Evolutionary conservation across 2,888 invertebrate genomes (phyloP).

Genomic region (Pomacea canaliculata): DNA sequence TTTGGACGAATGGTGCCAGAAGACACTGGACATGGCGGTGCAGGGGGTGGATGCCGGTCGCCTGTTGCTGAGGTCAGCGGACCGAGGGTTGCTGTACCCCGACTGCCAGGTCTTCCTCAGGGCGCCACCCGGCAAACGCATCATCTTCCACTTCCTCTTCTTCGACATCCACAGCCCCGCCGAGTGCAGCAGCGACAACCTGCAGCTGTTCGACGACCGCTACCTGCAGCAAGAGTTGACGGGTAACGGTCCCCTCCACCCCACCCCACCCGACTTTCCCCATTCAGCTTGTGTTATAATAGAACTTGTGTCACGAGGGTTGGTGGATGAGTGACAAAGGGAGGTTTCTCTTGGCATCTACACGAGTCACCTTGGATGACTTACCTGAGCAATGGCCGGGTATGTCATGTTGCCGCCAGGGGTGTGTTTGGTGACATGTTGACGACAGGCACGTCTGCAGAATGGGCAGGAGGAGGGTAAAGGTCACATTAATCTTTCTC

Average conservation of each 20-base stretch:
- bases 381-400: too few relatives aligned
- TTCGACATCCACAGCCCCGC: slow-evolving; percentile 34
- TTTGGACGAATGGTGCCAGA: slow-evolving; percentile 31
- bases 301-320: too few relatives aligned
- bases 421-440: too few relatives aligned
- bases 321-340: too few relatives aligned
- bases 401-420: too few relatives aligned
- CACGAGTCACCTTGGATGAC: too few relatives aligned
- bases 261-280: too few relatives aligned
- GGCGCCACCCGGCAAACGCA: slow-evolving; percentile 29
- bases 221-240: slow-evolving; percentile 16
- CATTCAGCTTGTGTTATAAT: too few relatives aligned
- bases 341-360: too few relatives aligned
- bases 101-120: slow-evolving; percentile 32
- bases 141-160: slow-evolving; percentile 31
- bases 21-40: slow-evolving; percentile 28
- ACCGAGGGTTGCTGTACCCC: slow-evolving; percentile 7
- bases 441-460: too few relatives aligned
- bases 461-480: too few relatives aligned
- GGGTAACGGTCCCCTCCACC: slow-evolving; percentile 14
- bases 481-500: too few relatives aligned
- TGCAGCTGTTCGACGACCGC: slow-evolving; percentile 33
- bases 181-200: slow-evolving; percentile 31
- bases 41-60: slow-evolving; percentile 25
- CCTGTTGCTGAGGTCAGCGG: slow-evolving; percentile 22